Evolutionary conservation across 2,888 invertebrate species (phyloP).

Genomic region (Nephrotoma flavescens): DNA sequence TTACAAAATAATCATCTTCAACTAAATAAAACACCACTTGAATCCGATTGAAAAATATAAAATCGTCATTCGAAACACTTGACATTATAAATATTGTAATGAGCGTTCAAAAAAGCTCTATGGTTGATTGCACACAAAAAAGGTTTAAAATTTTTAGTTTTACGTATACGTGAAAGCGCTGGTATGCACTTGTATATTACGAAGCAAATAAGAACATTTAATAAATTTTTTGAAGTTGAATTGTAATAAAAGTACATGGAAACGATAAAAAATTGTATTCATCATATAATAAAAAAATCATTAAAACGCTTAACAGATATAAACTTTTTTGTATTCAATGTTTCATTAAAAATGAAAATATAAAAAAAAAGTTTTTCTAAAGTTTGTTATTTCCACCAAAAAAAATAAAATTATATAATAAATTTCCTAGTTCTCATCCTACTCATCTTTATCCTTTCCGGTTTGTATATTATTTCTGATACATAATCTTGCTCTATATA

Average conservation of each 20-base stretch:
- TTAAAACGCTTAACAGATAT: background rate
- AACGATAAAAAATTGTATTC: background rate
- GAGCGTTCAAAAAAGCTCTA: background rate
- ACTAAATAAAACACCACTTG: background rate
- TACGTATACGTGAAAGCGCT: too few relatives aligned
- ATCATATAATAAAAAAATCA: background rate
- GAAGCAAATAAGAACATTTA: background rate
- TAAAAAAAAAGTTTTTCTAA: background rate
- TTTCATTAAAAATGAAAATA: background rate
- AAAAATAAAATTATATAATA: background rate
- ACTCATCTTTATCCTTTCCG: background rate
- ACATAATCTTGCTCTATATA: background rate
- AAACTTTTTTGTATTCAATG: background rate
- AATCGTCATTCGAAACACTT: background rate
- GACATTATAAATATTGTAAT: background rate
- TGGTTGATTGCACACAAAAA: background rate
- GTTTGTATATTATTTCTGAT: too few relatives aligned
- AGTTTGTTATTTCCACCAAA: background rate
- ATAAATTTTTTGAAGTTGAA: background rate
- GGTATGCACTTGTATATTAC: background rate
- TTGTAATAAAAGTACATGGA: background rate
- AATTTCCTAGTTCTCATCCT: background rate
- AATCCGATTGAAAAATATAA: background rate
- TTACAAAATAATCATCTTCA: background rate
- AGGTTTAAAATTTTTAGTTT: background rate